phyloP scores from a whole-genome alignment of 2,888 invertebrate genomes.

The Vanessa cardui region DNA sequence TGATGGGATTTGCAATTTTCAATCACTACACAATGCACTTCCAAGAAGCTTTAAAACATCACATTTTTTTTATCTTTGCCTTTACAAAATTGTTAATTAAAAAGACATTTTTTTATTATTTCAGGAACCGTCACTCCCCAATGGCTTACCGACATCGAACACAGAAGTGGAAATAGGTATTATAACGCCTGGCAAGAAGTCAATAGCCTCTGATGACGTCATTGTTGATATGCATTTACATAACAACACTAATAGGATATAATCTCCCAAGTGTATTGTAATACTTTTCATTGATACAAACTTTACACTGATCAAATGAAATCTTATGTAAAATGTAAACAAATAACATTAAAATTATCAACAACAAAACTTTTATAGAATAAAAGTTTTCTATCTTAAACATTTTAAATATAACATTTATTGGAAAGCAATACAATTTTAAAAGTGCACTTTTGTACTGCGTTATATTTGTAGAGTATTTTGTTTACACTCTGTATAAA shows the following conservation, averaged over 20 bases:
- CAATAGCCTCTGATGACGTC: slow-evolving; percentile 79
- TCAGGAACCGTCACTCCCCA: slow-evolving; percentile 68
- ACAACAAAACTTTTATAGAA: neutral
- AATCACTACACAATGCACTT: no score
- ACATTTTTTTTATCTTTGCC: neutral
- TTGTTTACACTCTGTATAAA: neutral
- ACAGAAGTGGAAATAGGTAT: slow-evolving; percentile 70
- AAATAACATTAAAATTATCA: neutral
- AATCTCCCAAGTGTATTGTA: slow-evolving; percentile 11
- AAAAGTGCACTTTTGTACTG: no score
- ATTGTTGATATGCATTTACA: slow-evolving; percentile 83
- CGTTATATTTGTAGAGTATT: no score
- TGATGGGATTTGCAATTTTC: no score
- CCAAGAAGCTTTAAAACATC: no score
- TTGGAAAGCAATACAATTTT: no score
- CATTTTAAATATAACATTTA: no score
- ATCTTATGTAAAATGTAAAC: slow-evolving; percentile 5
- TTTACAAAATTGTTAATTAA: neutral
- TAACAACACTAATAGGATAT: slow-evolving; percentile 41
- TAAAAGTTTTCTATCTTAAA: no score
- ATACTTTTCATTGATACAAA: neutral
- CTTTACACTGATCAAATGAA: neutral
- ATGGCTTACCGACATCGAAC: slow-evolving; percentile 76
- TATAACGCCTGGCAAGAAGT: slow-evolving; percentile 72
- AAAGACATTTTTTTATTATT: neutral